These are phyloP conservation scores for Anolis sagrei DNA, from an alignment of 2,113 vertebrate species.

Conservation along the genomic window DNA sequence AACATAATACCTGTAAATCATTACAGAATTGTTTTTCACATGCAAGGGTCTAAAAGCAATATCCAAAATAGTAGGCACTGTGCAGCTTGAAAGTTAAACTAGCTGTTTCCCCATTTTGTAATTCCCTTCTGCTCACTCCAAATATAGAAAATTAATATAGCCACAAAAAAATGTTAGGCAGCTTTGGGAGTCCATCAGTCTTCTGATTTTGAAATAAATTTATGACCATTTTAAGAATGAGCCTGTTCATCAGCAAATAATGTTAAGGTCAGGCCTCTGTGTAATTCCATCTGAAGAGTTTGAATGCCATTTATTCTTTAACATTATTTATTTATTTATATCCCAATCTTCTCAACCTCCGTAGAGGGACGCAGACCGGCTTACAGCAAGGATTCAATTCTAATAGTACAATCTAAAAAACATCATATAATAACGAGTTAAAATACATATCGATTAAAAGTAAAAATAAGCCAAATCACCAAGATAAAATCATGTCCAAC, in stretches of 20 bases:
- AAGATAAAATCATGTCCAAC: too few species aligned
- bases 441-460: too few species aligned
- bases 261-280: conserved; percentile 30
- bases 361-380: too few species aligned
- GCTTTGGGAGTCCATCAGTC: conserved; percentile 27
- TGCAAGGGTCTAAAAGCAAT: conserved; percentile 54
- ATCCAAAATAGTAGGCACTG: conserved; percentile 46
- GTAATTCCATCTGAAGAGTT: neutral
- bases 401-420: too few species aligned
- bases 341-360: too few species aligned
- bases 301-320: neutral
- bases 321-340: too few species aligned
- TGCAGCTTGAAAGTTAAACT: conserved; percentile 54
- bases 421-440: too few species aligned
- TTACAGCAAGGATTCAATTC: too few species aligned
- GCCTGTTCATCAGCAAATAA: conserved; percentile 23
- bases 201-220: conserved; percentile 44
- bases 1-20: conserved; percentile 51
- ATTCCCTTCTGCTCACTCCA: neutral
- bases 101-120: conserved; percentile 40
- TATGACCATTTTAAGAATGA: neutral
- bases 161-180: conserved; percentile 38
- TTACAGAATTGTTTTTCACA: conserved; percentile 56
- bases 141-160: conserved; percentile 49
- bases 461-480: too few species aligned